Evolutionary conservation across 2,888 invertebrate species (phyloP).

Genomic region (Lasioglossum leucozonium): DNA sequence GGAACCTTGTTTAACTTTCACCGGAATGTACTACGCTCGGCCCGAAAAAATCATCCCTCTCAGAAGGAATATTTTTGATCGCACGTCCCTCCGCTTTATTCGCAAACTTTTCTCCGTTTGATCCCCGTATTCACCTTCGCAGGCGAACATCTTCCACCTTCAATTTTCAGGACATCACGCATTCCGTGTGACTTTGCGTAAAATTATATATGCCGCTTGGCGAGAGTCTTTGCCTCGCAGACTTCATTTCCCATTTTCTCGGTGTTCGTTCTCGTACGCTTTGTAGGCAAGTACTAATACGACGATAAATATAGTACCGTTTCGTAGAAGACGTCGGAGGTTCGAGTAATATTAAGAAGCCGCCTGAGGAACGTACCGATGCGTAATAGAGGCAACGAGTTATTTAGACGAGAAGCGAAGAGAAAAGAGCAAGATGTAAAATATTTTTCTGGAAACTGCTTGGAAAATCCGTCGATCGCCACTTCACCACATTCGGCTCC

Average conservation of each 20-base stretch:
- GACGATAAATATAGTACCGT: neutral
- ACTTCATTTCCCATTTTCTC: constrained; percentile 4
- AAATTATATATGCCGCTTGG: constrained; percentile 37
- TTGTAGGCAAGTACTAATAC: constrained; percentile 3
- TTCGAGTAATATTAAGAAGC: neutral
- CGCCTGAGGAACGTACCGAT: neutral
- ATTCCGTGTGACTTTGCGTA: constrained; percentile 22
- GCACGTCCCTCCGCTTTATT: neutral
- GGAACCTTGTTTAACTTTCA: neutral
- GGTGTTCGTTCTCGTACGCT: constrained; percentile 8
- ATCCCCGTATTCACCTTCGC: neutral
- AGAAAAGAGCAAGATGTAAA: no score
- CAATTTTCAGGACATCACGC: neutral
- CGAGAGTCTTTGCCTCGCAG: neutral
- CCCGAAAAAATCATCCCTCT: no score
- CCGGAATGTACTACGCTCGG: neutral
- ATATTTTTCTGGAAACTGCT: neutral
- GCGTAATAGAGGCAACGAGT: no score
- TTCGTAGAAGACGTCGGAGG: neutral
- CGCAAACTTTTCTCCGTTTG: neutral
- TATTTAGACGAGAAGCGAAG: no score
- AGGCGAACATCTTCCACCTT: neutral
- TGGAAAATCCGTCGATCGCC: neutral
- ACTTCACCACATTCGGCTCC: neutral
- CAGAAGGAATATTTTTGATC: neutral